Percentiles rank a stretch among this genome's conserved stretches.
Conservation (phyloP, 1,140 invertebrate genomes). For the Ptiloglossa arizonensis region DNA sequence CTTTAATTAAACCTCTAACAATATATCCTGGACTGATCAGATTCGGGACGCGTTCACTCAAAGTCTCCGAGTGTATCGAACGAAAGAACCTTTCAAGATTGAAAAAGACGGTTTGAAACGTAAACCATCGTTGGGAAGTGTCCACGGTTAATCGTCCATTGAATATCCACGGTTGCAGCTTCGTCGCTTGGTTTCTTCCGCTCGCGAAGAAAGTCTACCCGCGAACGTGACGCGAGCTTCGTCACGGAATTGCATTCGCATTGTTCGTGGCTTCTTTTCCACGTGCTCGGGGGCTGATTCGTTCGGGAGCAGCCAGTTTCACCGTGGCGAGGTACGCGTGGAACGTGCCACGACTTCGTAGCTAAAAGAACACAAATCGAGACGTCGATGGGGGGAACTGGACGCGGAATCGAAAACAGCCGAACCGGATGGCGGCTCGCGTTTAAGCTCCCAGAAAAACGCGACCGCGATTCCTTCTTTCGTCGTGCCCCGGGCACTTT, state of each 20-base stretch:
- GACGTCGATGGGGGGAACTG: background rate
- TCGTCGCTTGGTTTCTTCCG: background rate
- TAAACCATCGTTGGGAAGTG: no score
- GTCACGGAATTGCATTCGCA: background rate
- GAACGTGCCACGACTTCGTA: background rate
- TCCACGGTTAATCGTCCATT: no score
- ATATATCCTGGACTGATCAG: no score
- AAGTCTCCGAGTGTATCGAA: no score
- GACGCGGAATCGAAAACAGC: background rate
- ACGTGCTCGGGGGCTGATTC: background rate
- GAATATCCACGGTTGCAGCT: no score
- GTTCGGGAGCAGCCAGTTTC: background rate
- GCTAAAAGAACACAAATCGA: background rate
- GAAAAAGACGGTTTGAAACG: no score
- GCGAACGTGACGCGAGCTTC: background rate
- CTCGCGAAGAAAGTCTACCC: background rate
- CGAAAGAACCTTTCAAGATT: no score
- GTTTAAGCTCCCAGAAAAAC: conserved; percentile 27
- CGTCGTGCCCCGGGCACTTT: conserved; percentile 37
- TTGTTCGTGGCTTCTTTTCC: background rate
- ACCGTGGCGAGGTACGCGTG: background rate
- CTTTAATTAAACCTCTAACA: no score
- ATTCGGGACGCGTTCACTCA: no score
- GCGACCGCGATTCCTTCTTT: conserved; percentile 17
- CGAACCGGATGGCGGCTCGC: background rate